Conservation (phyloP, 2,888 invertebrate species). For the Cryptus armator region DNA sequence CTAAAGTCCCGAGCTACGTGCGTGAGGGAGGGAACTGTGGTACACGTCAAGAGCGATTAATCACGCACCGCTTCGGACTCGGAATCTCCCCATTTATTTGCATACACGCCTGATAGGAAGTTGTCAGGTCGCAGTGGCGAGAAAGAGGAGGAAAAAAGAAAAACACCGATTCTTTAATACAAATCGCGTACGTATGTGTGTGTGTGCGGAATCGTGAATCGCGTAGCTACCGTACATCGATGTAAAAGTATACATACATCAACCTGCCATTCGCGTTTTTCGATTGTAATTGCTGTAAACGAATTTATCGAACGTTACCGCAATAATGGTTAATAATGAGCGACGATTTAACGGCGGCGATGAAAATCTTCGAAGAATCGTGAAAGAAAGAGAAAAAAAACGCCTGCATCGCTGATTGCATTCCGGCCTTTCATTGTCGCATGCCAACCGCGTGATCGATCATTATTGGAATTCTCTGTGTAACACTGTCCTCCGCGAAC, state of each 20-base stretch:
- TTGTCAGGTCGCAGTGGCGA: conserved; percentile 5
- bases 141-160: conserved; percentile 36
- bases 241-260: background rate
- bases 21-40: conserved; percentile 29
- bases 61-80: conserved; percentile 65
- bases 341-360: background rate
- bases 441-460: conserved; percentile 75
- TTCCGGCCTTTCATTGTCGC: conserved; percentile 51
- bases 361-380: conserved; percentile 1
- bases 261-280: background rate
- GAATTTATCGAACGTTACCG: background rate
- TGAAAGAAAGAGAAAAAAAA: conserved; percentile 25
- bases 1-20: conserved; percentile 58
- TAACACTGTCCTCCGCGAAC: conserved; percentile 56
- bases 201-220: background rate
- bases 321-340: background rate
- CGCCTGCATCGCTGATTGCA: conserved; percentile 44
- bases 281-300: background rate
- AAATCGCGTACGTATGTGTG: background rate
- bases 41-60: conserved; percentile 69
- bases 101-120: conserved; percentile 59
- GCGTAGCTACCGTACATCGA: background rate
- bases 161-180: conserved; percentile 16
- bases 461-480: conserved; percentile 79
- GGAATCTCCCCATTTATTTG: conserved; percentile 64